Conservation (phyloP, 2,113 vertebrate genomes). For the Tachycineta bicolor region DNA sequence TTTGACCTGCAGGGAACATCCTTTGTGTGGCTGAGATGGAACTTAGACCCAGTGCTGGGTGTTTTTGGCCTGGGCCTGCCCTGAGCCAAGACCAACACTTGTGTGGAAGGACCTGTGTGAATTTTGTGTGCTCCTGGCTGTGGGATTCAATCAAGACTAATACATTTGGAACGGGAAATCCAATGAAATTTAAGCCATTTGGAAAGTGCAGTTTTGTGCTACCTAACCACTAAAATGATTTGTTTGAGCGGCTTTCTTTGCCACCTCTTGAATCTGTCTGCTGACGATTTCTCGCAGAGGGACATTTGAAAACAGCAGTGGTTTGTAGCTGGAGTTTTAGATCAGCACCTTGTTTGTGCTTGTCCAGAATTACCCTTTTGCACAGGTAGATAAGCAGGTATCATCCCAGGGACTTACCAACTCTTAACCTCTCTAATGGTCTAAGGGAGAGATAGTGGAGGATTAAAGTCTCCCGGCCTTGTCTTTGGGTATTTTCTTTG, state of each 20-base stretch:
- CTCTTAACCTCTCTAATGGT: neutral
- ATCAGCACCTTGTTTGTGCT: neutral
- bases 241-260: neutral
- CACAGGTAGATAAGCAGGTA: neutral
- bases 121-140: neutral
- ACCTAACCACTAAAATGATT: neutral
- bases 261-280: neutral
- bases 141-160: neutral
- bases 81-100: neutral
- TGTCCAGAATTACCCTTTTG: neutral
- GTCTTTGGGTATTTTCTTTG: neutral
- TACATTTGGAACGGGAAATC: neutral
- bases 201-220: neutral
- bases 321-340: neutral
- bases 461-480: neutral
- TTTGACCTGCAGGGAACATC: slow-evolving; percentile 39
- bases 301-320: neutral
- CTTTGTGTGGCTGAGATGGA: slow-evolving; percentile 40
- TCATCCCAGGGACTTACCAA: neutral
- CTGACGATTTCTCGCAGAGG: neutral
- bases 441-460: neutral
- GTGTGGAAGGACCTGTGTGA: neutral
- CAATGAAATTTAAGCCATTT: neutral
- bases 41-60: neutral
- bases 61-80: neutral